A percentile compares a stretch with the other conserved stretches of the same genome.
Conservation (phyloP, 2,888 invertebrate species). For the Harpalus rufipes region DNA sequence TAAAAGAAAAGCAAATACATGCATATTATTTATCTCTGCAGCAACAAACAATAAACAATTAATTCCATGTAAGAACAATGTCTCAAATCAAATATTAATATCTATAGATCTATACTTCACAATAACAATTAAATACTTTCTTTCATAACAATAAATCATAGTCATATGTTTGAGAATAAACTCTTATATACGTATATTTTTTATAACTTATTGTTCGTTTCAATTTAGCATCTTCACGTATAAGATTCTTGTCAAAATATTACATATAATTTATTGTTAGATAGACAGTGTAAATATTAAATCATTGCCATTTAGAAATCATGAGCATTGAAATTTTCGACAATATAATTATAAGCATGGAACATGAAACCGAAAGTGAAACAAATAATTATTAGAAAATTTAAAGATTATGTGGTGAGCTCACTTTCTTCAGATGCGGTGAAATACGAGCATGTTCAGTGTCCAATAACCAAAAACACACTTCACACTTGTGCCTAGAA, state of each 20-base stretch:
- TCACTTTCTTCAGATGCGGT: slow-evolving; percentile 21
- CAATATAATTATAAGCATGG: slow-evolving; percentile 25
- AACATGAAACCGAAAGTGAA: slow-evolving; percentile 18
- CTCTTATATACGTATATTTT: too few relatives aligned
- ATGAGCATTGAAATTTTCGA: background rate
- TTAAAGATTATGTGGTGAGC: slow-evolving; percentile 10
- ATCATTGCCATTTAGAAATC: background rate
- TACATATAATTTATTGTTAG: background rate
- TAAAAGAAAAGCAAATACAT: background rate
- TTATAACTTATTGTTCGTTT: too few relatives aligned
- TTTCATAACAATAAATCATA: background rate
- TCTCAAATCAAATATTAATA: background rate
- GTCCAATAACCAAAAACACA: background rate
- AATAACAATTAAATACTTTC: slow-evolving; percentile 2
- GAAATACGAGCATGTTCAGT: background rate
- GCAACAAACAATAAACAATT: background rate
- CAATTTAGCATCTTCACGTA: background rate
- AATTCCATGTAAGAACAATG: background rate
- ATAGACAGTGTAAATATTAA: background rate
- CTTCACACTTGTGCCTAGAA: slow-evolving; percentile 43
- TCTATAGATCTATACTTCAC: background rate
- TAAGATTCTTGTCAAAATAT: background rate
- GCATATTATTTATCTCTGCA: background rate
- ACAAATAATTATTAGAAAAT: slow-evolving; percentile 39
- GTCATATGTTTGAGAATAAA: too few relatives aligned